Evolutionary conservation across 2,888 invertebrate species (phyloP), one percentile per base, ranked within the genome.

Genomic region (Metalampra italica): DNA sequence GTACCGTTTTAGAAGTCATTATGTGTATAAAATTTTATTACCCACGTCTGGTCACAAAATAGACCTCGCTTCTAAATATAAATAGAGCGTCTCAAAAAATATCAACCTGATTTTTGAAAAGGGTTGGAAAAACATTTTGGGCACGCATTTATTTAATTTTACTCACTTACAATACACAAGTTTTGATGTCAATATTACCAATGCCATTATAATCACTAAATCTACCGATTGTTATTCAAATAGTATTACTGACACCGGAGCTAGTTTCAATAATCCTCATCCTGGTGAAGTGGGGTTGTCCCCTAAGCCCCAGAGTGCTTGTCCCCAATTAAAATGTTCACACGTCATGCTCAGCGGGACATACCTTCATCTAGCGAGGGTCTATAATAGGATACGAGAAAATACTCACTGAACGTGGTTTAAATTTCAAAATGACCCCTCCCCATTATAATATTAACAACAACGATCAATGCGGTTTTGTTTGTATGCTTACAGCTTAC

Each of bases 321-420:
- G 64, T 60, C 57, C 61, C 78, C 84, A 87, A 88, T 87, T 88
- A 87, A 83, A 85, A 73, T 79, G 81, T 87, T 87, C 88, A 87
- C 88, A 88, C 88, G 78, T 87, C 72, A 62, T 50, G 58, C 85
- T 46, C 85, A 69, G 83, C 82, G 82, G 86, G 85, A 70, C 54
- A 62, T 64, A 44, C 11, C 30, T 45, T 50, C 55, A 54, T 62
- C 59, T 62, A 66, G 53, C 54, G 58, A 66, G 67, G 59, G 56
- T 62, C 57, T 68, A 52, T 55, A 55, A 64, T 55, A 66, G 56
- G 53, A 63, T 54, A 53, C 45, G 64, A 62, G 66, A 64, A 56
- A 45, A 46, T 43, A 56, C 65, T 68, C 62, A 66, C 67, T 70
- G 59, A 64, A 22, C 22, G 61, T 52, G 48, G 54, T 63, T 59